A percentile compares a stretch with the other conserved stretches of the same genome.
Evolutionary conservation across 2,113 vertebrate species (phyloP).

Genomic region (Urocynchramus pylzowi): DNA sequence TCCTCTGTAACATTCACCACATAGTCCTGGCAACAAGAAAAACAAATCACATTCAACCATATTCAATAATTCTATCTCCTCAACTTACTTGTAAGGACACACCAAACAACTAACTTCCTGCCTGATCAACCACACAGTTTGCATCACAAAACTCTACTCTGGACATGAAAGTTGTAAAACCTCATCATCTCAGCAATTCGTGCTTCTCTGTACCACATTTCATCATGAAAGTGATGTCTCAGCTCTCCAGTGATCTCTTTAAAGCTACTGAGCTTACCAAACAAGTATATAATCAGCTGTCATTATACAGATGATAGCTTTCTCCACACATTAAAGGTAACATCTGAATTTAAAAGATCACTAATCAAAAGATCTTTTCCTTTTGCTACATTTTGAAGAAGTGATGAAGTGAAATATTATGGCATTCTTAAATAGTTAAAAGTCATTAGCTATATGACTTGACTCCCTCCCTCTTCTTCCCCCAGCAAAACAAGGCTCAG

Average conservation of each 20-base stretch:
- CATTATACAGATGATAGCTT: background rate
- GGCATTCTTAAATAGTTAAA: background rate
- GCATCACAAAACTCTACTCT: background rate
- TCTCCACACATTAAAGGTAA: background rate
- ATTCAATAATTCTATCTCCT: background rate
- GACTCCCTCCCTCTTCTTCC: background rate
- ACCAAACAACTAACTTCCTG: background rate
- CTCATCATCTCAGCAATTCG: background rate
- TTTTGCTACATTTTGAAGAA: background rate
- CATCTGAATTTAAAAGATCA: background rate
- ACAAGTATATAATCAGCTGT: background rate
- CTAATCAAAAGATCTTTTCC: background rate
- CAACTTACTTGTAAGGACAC: background rate
- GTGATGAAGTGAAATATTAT: background rate
- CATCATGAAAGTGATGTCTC: background rate
- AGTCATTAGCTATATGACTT: background rate
- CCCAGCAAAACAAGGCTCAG: background rate
- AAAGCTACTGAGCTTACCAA: background rate
- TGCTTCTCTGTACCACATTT: background rate
- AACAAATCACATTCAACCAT: background rate
- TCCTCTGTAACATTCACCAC: conserved; percentile 91
- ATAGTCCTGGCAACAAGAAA: conserved; percentile 79
- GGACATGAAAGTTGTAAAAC: background rate
- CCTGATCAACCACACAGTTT: background rate
- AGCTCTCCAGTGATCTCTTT: background rate